Conservation (phyloP, 2,113 vertebrate genomes). For the Percina caprodes region DNA sequence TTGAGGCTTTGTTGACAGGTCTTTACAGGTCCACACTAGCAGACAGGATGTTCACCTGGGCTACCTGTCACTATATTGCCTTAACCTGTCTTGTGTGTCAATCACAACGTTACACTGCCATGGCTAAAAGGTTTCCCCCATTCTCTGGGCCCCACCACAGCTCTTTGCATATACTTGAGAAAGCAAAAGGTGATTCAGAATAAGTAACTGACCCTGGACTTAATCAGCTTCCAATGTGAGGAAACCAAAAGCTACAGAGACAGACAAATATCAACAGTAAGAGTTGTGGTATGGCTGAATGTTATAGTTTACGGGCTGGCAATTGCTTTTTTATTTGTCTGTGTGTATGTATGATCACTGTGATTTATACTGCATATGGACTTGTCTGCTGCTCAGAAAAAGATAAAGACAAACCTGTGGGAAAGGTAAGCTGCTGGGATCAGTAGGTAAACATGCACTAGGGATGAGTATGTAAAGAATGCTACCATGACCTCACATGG, state of each 20-base stretch:
- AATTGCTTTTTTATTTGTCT: constrained; percentile 21
- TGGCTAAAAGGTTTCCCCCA: constrained; percentile 6
- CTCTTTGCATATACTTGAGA: constrained; percentile 33
- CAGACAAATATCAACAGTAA: constrained; percentile 29
- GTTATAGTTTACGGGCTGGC: constrained; percentile 37
- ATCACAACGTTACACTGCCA: constrained; percentile 44
- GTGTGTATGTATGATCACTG: constrained; percentile 39
- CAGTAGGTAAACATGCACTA: constrained; percentile 60
- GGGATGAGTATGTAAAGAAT: constrained; percentile 62
- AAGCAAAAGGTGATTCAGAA: constrained; percentile 55
- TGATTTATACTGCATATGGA: constrained; percentile 66
- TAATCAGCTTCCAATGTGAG: constrained; percentile 63
- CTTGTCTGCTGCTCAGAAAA: constrained; percentile 22
- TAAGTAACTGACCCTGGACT: constrained; percentile 45
- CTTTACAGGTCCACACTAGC: constrained; percentile 76
- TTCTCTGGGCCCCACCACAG: constrained; percentile 26
- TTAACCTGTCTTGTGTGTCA: constrained; percentile 51
- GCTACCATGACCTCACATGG: constrained; percentile 45
- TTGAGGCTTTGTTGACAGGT: constrained; percentile 66
- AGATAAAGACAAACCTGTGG: constrained; percentile 18
- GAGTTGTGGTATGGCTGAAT: constrained; percentile 39
- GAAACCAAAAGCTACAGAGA: constrained; percentile 50
- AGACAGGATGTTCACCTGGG: constrained; percentile 76
- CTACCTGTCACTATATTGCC: constrained; percentile 67
- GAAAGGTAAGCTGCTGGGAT: constrained; percentile 44